phyloP scores from a whole-genome alignment of 2,113 vertebrate genomes.

The Pelecanus crispus region DNA sequence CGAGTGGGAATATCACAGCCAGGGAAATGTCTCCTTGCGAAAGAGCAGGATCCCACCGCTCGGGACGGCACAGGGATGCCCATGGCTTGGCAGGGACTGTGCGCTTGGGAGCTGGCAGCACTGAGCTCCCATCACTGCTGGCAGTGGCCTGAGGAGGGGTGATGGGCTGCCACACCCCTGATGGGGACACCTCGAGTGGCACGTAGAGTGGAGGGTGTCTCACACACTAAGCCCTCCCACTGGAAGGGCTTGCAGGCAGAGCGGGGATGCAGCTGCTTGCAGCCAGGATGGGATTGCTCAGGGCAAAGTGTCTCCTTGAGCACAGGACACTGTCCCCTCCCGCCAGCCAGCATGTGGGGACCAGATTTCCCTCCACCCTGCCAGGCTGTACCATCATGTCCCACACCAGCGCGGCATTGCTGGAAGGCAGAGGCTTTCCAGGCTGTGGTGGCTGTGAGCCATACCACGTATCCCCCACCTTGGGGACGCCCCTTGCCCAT shows the following conservation, averaged over 20 bases:
- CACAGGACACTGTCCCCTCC: background rate
- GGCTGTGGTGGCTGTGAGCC: background rate
- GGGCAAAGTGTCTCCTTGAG: background rate
- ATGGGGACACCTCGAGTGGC: background rate
- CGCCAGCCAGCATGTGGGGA: background rate
- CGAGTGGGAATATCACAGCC: accelerated
- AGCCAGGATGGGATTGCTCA: background rate
- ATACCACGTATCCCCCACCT: background rate
- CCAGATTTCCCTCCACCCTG: background rate
- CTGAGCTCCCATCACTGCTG: background rate
- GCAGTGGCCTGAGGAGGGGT: background rate
- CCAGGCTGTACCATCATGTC: background rate
- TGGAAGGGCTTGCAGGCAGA: background rate
- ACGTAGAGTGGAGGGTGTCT: background rate
- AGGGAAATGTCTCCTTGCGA: background rate
- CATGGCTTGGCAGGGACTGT: accelerated
- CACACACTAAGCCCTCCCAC: background rate
- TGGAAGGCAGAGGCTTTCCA: background rate
- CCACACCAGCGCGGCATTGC: accelerated
- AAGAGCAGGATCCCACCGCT: background rate
- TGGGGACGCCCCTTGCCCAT: background rate
- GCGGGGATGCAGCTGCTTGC: background rate
- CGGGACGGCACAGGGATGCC: accelerated
- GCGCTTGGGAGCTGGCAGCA: background rate
- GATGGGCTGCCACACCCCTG: background rate